Base-by-base conservation (phyloP, 2,888 invertebrate genomes). In the Cheilosia impressa region DNA sequence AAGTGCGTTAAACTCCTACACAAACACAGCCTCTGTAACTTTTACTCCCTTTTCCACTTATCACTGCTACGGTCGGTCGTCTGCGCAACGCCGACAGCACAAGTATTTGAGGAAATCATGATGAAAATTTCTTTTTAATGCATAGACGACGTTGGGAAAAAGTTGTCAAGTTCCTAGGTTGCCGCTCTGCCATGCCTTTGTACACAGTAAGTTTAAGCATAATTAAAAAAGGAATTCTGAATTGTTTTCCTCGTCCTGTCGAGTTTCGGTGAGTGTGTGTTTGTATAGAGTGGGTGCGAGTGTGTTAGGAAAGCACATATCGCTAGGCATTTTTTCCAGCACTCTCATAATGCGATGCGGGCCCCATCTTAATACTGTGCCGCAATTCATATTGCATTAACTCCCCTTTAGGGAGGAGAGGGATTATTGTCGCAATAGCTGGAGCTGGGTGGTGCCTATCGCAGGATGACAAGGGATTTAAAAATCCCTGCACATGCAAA, bases 221-320 rank as follows among this genome's bases (percentile, higher is more conserved):
- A 84, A 84, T 84, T 84, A 84, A 80, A 84, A 84, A 84, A 69
- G 80, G 80, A 84, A 84, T 80, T 84, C 76, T 62, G 80, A 71
- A 84, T 84, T 69, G 80, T 84, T 75, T 84, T 66, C 80, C 58
- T 73, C 83, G 68, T 78, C 50, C 63, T 71, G 31, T 43, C 10
- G n/a, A 2, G 27, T 27, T 5, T 6, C 27, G 27, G 27, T 27
- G n/a, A n/a, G 4, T 27, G 2, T 43, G 15, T 47, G 17, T 19
- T 19, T 17, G 17, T 9, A 17, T 9, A 19, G 38, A 27, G 52
- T n/a, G 62, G 22, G 50, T 52, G 52, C 22, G 24, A 57, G 10
- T 47, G 69, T 43, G 24, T 24, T 24, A 45, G 47, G 15, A 45
- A 68, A 34, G 55, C 19, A 19, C 45, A 45, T 55, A 24, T 45